Conservation (phyloP, 2,888 invertebrate species). For the Scelioninae gen. 1 region DNA sequence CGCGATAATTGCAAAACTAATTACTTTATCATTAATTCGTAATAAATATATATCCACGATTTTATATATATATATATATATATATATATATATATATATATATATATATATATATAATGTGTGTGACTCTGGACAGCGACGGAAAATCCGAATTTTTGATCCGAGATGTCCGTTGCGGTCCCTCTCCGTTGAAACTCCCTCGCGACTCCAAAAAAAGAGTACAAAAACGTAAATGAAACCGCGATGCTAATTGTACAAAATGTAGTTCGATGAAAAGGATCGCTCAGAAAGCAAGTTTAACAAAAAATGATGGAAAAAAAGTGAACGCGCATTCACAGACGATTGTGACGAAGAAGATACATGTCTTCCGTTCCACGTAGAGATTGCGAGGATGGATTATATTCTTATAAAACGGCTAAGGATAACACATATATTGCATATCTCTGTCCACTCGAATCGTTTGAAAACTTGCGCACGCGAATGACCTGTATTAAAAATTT, state of each 20-base stretch:
- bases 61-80: constrained; percentile 34
- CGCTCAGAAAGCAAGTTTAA: constrained; percentile 26
- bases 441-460: constrained; percentile 66
- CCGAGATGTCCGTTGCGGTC: constrained; percentile 22
- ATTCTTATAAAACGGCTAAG: constrained; percentile 81
- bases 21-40: constrained; percentile 58
- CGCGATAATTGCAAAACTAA: constrained; percentile 42
- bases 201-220: constrained; percentile 61
- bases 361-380: constrained; percentile 72
- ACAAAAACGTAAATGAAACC: constrained; percentile 35
- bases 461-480: constrained; percentile 52
- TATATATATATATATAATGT: constrained; percentile 26
- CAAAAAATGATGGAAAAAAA: constrained; percentile 29
- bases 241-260: constrained; percentile 55
- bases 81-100: constrained; percentile 4
- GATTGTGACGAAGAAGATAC: constrained; percentile 65
- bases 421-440: constrained; percentile 80
- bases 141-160: constrained; percentile 2
- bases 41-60: constrained; percentile 69
- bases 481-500: constrained; percentile 57
- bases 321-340: constrained; percentile 62
- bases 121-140: constrained; percentile 42
- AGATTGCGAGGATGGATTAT: constrained; percentile 76
- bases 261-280: constrained; percentile 27
- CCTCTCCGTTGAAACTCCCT: constrained; percentile 44